Conservation (phyloP, 2,888 invertebrate species). For the Cerastis leucographa region DNA sequence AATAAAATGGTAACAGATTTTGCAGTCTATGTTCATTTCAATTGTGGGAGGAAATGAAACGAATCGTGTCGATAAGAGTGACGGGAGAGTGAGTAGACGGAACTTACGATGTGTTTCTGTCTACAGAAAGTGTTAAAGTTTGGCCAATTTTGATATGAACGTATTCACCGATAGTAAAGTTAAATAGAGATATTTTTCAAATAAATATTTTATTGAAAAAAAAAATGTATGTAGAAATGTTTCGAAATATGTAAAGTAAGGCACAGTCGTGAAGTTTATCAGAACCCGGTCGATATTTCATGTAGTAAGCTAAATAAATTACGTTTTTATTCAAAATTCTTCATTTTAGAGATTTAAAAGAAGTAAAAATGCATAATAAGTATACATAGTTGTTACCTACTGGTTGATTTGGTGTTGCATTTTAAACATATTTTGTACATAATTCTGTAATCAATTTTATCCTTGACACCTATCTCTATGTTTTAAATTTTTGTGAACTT, state of each 20-base stretch:
- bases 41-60: constrained; percentile 40
- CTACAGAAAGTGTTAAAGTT: constrained; percentile 27
- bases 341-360: constrained; percentile 79
- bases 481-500: constrained; percentile 43
- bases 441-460: constrained; percentile 74
- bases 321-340: constrained; percentile 76
- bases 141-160: constrained; percentile 66
- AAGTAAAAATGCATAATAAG: constrained; percentile 82
- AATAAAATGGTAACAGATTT: constrained; percentile 51
- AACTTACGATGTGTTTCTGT: constrained; percentile 16
- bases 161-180: constrained; percentile 55
- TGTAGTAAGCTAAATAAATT: constrained; percentile 79
- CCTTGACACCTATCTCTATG: constrained; percentile 69
- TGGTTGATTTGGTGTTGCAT: constrained; percentile 74
- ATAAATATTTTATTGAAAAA: constrained; percentile 49
- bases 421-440: constrained; percentile 73
- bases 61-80: constrained; percentile 20
- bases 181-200: constrained; percentile 60
- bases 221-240: constrained; percentile 46
- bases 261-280: constrained; percentile 61
- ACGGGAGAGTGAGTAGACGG: constrained; percentile 15
- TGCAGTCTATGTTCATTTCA: constrained; percentile 66
- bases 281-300: constrained; percentile 79
- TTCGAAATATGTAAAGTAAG: constrained; percentile 56
- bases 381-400: constrained; percentile 71